Percentiles rank a stretch among this genome's conserved stretches.
Conservation (phyloP, 2,113 vertebrate genomes). For the Emberiza fucata region DNA sequence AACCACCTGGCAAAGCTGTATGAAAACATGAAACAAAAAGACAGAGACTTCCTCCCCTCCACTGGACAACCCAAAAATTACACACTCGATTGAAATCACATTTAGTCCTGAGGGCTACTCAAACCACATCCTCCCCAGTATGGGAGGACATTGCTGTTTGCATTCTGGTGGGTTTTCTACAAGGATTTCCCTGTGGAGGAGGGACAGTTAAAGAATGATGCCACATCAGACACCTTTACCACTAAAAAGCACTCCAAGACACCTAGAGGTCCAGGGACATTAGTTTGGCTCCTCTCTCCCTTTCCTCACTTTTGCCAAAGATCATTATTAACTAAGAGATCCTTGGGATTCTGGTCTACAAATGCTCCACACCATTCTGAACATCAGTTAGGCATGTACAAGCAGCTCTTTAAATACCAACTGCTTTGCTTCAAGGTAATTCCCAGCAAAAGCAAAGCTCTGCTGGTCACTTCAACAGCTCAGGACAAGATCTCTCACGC, state of each 20-base stretch:
- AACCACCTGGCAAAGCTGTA: not conserved
- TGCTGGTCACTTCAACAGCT: not conserved
- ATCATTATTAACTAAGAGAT: not conserved
- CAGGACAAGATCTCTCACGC: not conserved
- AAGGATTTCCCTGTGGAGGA: not conserved
- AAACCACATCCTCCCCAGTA: not conserved
- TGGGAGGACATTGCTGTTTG: not conserved
- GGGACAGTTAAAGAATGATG: not conserved
- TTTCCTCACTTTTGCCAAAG: not conserved
- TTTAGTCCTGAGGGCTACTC: not conserved
- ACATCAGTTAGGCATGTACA: accelerated
- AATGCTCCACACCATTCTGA: not conserved
- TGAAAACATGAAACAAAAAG: not conserved
- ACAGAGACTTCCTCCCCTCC: not conserved
- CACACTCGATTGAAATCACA: not conserved
- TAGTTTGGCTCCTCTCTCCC: not conserved
- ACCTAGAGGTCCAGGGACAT: not conserved
- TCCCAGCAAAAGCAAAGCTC: not conserved
- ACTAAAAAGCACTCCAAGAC: not conserved
- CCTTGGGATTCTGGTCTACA: not conserved
- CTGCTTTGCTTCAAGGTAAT: not conserved
- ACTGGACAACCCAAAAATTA: not conserved
- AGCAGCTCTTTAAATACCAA: not conserved
- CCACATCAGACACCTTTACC: not conserved
- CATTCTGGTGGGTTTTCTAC: not conserved